A percentile compares a stretch with the other conserved stretches of the same genome.
Conservation (phyloP, 2,797 vertebrate genomes). For the Sylvilagus floridanus region DNA sequence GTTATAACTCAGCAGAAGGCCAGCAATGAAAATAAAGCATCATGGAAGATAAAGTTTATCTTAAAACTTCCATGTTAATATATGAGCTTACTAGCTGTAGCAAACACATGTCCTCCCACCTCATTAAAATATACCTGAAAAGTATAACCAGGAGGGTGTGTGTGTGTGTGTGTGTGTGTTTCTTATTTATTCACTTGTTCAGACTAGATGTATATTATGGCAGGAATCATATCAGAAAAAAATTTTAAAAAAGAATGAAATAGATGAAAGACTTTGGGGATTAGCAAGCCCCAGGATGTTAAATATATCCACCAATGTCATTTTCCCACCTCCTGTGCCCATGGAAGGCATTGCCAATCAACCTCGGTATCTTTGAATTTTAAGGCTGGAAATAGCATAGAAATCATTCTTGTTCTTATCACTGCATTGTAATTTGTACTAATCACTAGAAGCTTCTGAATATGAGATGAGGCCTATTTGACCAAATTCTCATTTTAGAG, state of each 20-base stretch:
- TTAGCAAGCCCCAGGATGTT: background rate
- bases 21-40: background rate
- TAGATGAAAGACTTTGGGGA: background rate
- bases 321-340: background rate
- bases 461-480: background rate
- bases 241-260: background rate
- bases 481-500: slow-evolving; percentile 4
- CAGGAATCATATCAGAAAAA: background rate
- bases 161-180: background rate
- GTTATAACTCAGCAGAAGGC: background rate
- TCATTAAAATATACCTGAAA: slow-evolving; percentile 20
- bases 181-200: background rate
- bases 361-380: background rate
- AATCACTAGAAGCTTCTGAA: background rate
- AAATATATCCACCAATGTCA: background rate
- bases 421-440: background rate
- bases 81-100: background rate
- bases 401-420: background rate
- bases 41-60: background rate
- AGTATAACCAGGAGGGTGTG: background rate
- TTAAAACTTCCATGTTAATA: background rate
- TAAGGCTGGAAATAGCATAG: background rate
- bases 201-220: background rate
- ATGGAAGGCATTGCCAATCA: background rate
- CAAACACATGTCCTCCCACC: background rate